Percentiles rank a stretch among this genome's conserved stretches.
Evolutionary conservation across 2,888 invertebrate species (phyloP).

Genomic region (Lithodes maja): DNA sequence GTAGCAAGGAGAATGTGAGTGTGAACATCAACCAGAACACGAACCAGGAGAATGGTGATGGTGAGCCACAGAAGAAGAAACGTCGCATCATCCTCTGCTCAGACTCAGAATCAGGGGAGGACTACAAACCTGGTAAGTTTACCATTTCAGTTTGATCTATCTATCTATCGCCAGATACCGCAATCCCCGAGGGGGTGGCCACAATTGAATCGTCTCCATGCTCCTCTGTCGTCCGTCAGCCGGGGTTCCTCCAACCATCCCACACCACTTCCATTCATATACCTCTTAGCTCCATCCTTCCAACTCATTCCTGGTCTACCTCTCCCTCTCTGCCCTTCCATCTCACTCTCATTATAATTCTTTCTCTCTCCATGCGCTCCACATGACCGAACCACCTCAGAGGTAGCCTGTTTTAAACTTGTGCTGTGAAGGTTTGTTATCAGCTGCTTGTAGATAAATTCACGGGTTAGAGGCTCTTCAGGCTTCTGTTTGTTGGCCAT

Average conservation of each 20-base stretch:
- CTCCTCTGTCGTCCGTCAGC: background rate
- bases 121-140: slow-evolving; percentile 68
- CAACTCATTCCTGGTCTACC: background rate
- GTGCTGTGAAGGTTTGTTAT: too few relatives aligned
- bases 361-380: background rate
- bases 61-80: slow-evolving; percentile 47
- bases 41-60: background rate
- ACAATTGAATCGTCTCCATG: background rate
- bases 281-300: background rate
- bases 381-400: background rate
- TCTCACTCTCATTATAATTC: background rate
- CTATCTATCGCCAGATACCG: background rate
- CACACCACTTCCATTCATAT: background rate
- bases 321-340: background rate
- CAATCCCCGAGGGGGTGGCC: background rate
- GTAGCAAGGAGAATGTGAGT: slow-evolving; percentile 67
- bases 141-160: background rate
- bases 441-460: too few relatives aligned
- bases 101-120: slow-evolving; percentile 68
- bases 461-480: too few relatives aligned
- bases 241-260: background rate
- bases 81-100: slow-evolving; percentile 62
- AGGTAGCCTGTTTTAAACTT: too few relatives aligned
- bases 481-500: too few relatives aligned
- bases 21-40: background rate